These are phyloP conservation scores for Thermophis baileyi DNA, from an alignment of 2,113 vertebrate genomes.

Conservation along the genomic window DNA sequence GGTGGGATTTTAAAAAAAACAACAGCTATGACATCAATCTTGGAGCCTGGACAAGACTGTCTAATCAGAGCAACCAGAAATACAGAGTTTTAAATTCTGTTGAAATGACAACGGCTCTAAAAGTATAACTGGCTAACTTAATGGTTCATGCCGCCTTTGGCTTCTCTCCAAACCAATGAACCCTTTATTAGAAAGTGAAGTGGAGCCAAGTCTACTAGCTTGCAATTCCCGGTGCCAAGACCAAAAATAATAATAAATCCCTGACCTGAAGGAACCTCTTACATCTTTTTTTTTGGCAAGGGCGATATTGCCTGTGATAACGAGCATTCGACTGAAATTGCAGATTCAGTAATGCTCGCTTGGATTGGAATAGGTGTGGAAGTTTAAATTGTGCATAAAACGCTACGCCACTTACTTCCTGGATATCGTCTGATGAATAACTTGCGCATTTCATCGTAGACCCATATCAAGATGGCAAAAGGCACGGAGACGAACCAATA, in stretches of 20 bases:
- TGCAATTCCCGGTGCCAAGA: background rate
- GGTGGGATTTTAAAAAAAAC: background rate
- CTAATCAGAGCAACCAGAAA: background rate
- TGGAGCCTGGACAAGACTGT: background rate
- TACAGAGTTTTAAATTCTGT: background rate
- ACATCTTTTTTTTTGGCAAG: background rate
- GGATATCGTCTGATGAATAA: constrained; percentile 74
- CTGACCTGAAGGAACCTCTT: background rate
- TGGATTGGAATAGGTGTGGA: background rate
- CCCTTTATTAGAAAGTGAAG: background rate
- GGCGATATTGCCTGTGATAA: background rate
- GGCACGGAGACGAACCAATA: constrained; percentile 76
- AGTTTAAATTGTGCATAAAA: accelerated
- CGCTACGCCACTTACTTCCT: constrained; percentile 69
- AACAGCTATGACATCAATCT: background rate
- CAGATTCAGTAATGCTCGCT: accelerated
- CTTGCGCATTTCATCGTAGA: constrained; percentile 77
- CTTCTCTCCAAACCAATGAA: background rate
- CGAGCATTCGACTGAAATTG: accelerated
- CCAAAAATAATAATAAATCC: background rate
- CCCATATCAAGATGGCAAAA: constrained; percentile 74
- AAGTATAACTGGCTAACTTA: background rate
- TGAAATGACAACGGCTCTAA: background rate
- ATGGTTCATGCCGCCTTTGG: background rate
- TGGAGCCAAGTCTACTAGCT: background rate